Percentiles rank a stretch among this genome's conserved stretches.
Conservation (phyloP, 2,797 vertebrate genomes). For the Pachyuromys duprasi region DNA sequence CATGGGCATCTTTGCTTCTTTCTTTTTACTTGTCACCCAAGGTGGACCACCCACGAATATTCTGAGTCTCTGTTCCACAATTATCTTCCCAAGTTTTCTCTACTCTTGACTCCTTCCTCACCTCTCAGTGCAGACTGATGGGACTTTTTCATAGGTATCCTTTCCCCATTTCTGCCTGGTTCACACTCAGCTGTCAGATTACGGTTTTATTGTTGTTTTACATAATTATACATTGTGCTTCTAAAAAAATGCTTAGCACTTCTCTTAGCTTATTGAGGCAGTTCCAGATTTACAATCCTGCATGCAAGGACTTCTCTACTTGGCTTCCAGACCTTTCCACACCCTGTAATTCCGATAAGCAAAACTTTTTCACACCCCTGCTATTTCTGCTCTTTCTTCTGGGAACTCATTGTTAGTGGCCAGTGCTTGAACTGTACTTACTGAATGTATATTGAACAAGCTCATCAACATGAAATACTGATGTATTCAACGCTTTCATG, state of each 20-base stretch:
- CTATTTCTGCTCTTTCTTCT: background rate
- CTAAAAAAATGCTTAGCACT: constrained; percentile 10
- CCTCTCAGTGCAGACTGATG: background rate
- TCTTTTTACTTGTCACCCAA: background rate
- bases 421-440: background rate
- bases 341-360: background rate
- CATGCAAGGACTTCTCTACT: background rate
- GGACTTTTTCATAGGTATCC: background rate
- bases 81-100: background rate
- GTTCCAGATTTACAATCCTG: background rate
- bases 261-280: constrained; percentile 5
- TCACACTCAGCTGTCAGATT: constrained; percentile 13
- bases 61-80: constrained; percentile 1
- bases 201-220: background rate
- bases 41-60: background rate
- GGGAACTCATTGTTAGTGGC: background rate
- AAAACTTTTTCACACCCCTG: background rate
- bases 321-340: background rate
- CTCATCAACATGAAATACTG: constrained; percentile 4
- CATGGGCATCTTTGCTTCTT: constrained; percentile 7
- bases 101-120: background rate
- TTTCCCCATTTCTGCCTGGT: background rate
- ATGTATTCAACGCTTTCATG: constrained; percentile 30
- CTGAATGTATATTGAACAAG: background rate
- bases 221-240: background rate